Base-by-base conservation (phyloP, 2,113 vertebrate genomes). In the Camelus dromedarius region DNA sequence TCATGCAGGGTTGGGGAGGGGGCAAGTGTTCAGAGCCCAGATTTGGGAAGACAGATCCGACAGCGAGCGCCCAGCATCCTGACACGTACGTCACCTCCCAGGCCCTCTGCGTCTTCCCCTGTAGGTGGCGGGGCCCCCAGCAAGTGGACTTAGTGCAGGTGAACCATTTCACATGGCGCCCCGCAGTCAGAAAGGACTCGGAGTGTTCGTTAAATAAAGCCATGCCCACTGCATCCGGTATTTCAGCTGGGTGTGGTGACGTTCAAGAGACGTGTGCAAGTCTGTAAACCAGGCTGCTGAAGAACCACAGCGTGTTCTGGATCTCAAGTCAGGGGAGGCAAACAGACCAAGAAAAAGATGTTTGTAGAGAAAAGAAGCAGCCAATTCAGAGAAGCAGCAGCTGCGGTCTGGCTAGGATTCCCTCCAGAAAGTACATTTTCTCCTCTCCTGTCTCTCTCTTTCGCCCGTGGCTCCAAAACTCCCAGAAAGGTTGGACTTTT, bases 111-210 rank as follows among this genome's bases (percentile, higher is more conserved):
- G n/a, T 19, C 15, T 30, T 46, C 24, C 3, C 32, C 32, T 42
- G 20, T 10, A 56, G 14, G 50, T 3, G 48, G 1, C 38, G 35
- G n/a, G 1, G 22, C 5, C 5, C 12, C 7, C 18, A 85, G 12
- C 4, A 3, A 5, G 16, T 2, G 35, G 16, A 58, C 32, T 26
- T 52, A 16, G 54, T 6, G 14, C 13, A 2, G 11, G 5, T 6
- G 7, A 9, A 35, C 15, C 10, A 35, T 8, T 6, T n/a, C 19
- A 9, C 42, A 12, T 1, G 0, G 1, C 0, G 30, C 38, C 66
- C 4, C 8, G 22, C 16, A 24, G 22, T 30, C 28, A 62, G 38
- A 54, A 54, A 24, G 20, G 20, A 46, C 30, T 3, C 0, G 38
- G 10, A 7, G 38, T n/a, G 10, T 9, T 4, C 16, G 32, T 20